A percentile compares a stretch with the other conserved stretches of the same genome.
These are phyloP conservation scores for Motacilla alba DNA, from an alignment of 2,113 vertebrate species.

Conservation along the genomic window DNA sequence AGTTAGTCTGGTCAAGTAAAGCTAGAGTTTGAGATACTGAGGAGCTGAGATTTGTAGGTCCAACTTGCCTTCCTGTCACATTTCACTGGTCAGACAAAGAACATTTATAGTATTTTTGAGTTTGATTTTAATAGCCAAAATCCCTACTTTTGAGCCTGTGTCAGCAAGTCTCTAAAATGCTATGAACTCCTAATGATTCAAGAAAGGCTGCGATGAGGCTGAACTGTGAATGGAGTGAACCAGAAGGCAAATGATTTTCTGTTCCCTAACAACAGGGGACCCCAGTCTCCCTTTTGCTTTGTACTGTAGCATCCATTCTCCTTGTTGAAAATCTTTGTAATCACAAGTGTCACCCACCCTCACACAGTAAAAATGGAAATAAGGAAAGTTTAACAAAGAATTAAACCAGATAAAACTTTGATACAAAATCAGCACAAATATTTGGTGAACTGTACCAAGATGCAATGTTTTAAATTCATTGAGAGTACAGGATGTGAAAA, in stretches of 20 bases:
- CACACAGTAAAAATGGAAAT: not conserved
- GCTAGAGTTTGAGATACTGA: not conserved
- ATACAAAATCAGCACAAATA: not conserved
- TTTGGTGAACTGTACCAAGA: not conserved
- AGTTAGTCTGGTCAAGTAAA: not conserved
- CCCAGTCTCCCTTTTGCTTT: not conserved
- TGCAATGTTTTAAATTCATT: not conserved
- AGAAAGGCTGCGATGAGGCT: not conserved
- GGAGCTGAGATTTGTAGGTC: not conserved
- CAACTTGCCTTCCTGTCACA: not conserved
- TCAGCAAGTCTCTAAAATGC: not conserved
- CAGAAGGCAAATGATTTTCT: not conserved
- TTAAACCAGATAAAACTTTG: not conserved
- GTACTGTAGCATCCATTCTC: not conserved
- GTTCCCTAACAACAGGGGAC: rapidly evolving
- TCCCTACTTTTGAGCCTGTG: not conserved
- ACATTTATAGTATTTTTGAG: not conserved
- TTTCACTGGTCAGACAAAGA: not conserved
- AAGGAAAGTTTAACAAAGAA: not conserved
- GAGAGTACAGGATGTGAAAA: not conserved
- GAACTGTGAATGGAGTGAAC: not conserved
- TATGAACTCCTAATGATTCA: not conserved
- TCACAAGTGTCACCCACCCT: not conserved
- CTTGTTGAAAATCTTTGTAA: not conserved
- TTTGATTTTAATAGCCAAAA: not conserved